A percentile compares a stretch with the other conserved stretches of the same genome.
Conservation (phyloP, 1,140 invertebrate genomes). For the Lineus longissimus region DNA sequence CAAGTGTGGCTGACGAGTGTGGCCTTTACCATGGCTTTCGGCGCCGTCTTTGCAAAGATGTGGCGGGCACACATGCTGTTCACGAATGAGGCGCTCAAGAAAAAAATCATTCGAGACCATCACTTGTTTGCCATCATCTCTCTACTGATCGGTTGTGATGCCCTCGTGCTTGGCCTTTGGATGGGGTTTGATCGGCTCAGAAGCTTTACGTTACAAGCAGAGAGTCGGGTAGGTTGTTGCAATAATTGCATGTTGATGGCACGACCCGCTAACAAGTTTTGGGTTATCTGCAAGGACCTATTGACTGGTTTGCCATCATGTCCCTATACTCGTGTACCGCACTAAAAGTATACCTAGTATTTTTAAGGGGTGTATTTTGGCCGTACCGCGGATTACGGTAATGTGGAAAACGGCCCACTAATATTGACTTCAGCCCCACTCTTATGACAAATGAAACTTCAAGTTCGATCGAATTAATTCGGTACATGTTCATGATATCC, state of each 20-base stretch:
- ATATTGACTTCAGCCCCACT: too few relatives aligned
- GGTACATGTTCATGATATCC: constrained; percentile 92
- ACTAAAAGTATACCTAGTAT: too few relatives aligned
- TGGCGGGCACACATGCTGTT: constrained; percentile 16
- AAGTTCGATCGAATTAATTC: too few relatives aligned
- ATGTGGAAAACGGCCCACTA: too few relatives aligned
- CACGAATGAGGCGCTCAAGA: constrained; percentile 60
- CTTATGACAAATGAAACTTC: too few relatives aligned
- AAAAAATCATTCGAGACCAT: constrained; percentile 56
- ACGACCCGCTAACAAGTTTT: too few relatives aligned
- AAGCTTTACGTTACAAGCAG: constrained; percentile 80
- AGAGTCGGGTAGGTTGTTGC: constrained; percentile 83
- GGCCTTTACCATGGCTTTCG: constrained; percentile 93
- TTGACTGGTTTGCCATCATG: too few relatives aligned
- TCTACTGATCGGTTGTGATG: constrained; percentile 86
- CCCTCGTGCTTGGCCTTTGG: constrained; percentile 85
- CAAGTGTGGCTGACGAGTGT: constrained; percentile 87
- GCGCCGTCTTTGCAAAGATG: constrained; percentile 93
- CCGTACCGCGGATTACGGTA: too few relatives aligned
- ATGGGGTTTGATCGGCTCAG: constrained; percentile 80
- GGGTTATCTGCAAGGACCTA: too few relatives aligned
- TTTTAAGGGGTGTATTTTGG: too few relatives aligned
- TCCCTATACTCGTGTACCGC: too few relatives aligned
- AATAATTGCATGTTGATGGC: constrained; percentile 78
- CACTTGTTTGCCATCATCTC: constrained; percentile 32